phyloP scores from a whole-genome alignment of 2,888 invertebrate species.

The Acanthosoma haemorrhoidale region DNA sequence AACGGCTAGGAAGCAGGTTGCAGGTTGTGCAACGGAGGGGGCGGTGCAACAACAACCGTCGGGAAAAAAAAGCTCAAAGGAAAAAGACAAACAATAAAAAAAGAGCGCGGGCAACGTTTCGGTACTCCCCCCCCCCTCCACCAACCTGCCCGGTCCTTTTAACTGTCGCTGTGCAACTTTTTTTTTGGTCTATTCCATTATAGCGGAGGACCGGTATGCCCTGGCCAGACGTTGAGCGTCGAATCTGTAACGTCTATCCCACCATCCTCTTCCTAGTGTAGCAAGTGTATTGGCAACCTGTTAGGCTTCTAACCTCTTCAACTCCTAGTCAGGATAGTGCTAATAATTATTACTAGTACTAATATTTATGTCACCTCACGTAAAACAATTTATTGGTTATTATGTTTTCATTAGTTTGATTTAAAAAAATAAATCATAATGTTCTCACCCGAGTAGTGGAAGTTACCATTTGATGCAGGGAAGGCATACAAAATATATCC shows the following conservation, averaged over 20 bases:
- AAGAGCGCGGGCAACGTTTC: background rate
- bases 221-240: too few species aligned
- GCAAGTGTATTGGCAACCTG: background rate
- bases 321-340: too few species aligned
- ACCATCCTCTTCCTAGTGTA: too few species aligned
- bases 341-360: too few species aligned
- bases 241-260: constrained; percentile 8
- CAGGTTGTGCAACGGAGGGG: constrained; percentile 2
- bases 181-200: constrained; percentile 6
- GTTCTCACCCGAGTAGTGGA: too few species aligned
- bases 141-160: background rate
- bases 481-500: too few species aligned
- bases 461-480: too few species aligned
- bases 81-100: constrained; percentile 2
- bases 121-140: background rate
- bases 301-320: too few species aligned
- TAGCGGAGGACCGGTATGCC: background rate
- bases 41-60: constrained; percentile 14
- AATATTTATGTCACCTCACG: too few species aligned
- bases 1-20: constrained; percentile 12
- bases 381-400: too few species aligned
- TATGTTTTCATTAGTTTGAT: too few species aligned
- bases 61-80: background rate
- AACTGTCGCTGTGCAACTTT: constrained; percentile 10
- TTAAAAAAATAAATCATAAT: too few species aligned